Conservation (phyloP, 2,888 invertebrate genomes). For the Smittia sp. region DNA sequence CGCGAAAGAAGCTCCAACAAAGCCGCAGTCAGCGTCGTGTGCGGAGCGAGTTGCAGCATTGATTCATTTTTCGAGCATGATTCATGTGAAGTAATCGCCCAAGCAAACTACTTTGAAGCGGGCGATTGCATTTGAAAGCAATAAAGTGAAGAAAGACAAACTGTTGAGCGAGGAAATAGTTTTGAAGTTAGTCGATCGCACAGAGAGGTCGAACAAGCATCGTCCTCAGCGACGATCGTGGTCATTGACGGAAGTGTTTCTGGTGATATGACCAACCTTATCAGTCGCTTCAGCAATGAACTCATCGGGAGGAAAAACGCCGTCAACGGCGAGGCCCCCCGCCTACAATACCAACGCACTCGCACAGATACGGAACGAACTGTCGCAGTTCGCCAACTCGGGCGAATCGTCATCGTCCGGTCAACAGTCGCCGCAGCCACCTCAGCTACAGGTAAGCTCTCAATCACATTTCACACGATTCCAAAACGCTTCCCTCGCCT, state of each 20-base stretch:
- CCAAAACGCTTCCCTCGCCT: neutral
- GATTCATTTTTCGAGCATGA: conserved; percentile 31
- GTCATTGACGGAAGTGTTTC: neutral
- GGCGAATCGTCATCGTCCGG: conserved; percentile 25
- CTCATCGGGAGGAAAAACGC: conserved; percentile 56
- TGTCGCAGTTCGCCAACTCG: conserved; percentile 43
- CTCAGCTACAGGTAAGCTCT: conserved; percentile 42
- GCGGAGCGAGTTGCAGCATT: conserved; percentile 20
- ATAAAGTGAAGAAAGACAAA: conserved; percentile 12
- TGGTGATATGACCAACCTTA: conserved; percentile 37
- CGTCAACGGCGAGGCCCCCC: conserved; percentile 49
- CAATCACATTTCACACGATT: neutral
- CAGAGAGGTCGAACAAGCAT: neutral
- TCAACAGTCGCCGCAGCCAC: conserved; percentile 36
- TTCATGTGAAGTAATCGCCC: conserved; percentile 13
- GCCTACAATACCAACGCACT: conserved; percentile 55
- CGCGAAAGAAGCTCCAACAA: no score
- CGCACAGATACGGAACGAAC: conserved; percentile 54
- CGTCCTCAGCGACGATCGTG: conserved; percentile 6
- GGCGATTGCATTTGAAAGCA: conserved; percentile 25
- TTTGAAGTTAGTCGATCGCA: neutral
- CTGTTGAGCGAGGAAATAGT: neutral
- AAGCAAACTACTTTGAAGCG: neutral
- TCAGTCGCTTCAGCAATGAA: conserved; percentile 48
- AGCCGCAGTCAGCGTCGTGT: no score